Percentiles rank a stretch among this genome's conserved stretches.
phyloP scores from a whole-genome alignment of 2,113 vertebrate genomes.

The Actenoides lindsayi region DNA sequence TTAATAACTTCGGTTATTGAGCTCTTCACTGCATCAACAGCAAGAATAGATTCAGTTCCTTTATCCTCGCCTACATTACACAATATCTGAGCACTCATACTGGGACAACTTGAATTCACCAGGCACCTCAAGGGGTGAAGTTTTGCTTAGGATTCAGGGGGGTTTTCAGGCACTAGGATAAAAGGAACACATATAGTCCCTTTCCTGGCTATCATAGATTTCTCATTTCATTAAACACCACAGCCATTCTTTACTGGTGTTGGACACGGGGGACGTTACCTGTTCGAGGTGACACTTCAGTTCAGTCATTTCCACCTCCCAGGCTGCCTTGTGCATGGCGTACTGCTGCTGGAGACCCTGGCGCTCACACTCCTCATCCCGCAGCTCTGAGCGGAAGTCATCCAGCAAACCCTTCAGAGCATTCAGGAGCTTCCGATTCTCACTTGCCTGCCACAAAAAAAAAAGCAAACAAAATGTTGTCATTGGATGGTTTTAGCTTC shows the following conservation, averaged over 20 bases:
- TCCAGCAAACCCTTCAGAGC: constrained; percentile 89
- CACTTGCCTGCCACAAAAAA: constrained; percentile 78
- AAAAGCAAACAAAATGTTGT: neutral
- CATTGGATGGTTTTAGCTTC: neutral
- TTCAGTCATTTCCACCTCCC: constrained; percentile 90
- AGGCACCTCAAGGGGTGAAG: neutral
- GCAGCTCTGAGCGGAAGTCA: constrained; percentile 87
- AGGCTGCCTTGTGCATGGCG: constrained; percentile 89
- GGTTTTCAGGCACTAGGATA: neutral
- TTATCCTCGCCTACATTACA: fast-evolving
- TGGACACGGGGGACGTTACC: constrained; percentile 54
- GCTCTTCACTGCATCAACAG: neutral
- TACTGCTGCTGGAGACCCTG: constrained; percentile 88
- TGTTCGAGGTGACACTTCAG: constrained; percentile 87
- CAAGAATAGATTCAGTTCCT: neutral
- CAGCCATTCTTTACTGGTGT: neutral
- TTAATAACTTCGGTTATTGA: too few species aligned
- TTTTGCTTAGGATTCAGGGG: neutral
- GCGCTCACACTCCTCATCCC: constrained; percentile 83
- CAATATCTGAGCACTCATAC: neutral
- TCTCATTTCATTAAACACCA: neutral
- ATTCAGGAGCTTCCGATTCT: constrained; percentile 85
- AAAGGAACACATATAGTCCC: neutral
- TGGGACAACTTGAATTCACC: neutral
- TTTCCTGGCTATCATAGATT: neutral